A percentile compares a stretch with the other conserved stretches of the same genome.
Conservation (phyloP, 2,113 vertebrate genomes). For the Collichthys lucidus region DNA sequence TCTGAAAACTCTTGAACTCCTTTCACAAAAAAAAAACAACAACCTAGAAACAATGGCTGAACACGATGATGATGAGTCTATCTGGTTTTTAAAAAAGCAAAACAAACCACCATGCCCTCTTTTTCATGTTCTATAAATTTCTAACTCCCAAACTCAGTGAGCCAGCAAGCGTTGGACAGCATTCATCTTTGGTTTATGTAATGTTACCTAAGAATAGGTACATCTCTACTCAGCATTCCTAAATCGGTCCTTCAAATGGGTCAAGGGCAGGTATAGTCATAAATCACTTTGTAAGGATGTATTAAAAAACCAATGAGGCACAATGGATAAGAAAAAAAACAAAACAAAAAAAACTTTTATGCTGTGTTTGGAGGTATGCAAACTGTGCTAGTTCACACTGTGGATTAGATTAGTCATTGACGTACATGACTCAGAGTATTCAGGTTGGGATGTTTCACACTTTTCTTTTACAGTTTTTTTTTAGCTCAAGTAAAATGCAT, state of each 20-base stretch:
- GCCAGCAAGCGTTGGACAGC: constrained; percentile 59
- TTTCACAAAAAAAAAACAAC: constrained; percentile 1
- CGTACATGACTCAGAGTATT: constrained; percentile 13
- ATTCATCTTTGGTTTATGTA: constrained; percentile 75
- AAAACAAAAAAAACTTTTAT: constrained; percentile 46
- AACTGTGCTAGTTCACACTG: constrained; percentile 14
- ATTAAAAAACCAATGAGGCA: constrained; percentile 29
- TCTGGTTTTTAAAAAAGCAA: neutral
- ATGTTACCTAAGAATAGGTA: constrained; percentile 73
- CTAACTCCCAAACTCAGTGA: constrained; percentile 54
- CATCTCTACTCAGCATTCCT: constrained; percentile 68
- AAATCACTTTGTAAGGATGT: constrained; percentile 63
- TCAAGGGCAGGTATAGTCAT: constrained; percentile 58
- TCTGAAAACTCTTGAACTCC: neutral
- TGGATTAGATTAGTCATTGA: neutral
- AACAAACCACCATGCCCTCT: constrained; percentile 33
- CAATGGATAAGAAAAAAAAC: constrained; percentile 4
- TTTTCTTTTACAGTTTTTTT: neutral
- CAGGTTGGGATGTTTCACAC: too few species aligned
- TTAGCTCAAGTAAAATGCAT: neutral
- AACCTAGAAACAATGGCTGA: constrained; percentile 38
- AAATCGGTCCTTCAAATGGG: constrained; percentile 69
- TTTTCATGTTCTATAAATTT: constrained; percentile 69
- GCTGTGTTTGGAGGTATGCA: constrained; percentile 24
- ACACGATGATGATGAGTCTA: constrained; percentile 5